Conservation (phyloP, 2,113 vertebrate species). For the Fregetta grallaria region DNA sequence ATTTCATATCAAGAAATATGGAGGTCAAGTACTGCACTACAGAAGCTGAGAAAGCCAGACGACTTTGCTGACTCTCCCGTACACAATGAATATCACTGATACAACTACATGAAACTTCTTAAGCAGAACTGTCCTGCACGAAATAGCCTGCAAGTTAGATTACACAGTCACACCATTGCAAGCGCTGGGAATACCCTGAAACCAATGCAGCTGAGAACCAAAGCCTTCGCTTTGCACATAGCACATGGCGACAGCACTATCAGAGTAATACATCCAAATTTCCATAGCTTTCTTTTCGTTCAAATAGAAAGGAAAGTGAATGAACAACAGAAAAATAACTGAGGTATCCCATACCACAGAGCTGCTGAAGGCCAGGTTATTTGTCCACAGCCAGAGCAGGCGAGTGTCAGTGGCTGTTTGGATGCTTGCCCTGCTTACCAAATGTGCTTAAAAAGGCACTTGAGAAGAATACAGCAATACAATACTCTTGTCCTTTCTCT, state of each 20-base stretch:
- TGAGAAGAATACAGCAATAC: neutral
- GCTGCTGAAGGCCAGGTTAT: neutral
- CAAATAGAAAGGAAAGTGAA: neutral
- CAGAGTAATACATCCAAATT: neutral
- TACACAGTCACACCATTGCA: neutral
- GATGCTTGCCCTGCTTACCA: neutral
- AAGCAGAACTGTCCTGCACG: neutral
- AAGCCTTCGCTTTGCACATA: neutral
- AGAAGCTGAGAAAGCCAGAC: neutral
- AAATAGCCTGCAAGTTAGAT: neutral
- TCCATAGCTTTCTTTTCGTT: neutral
- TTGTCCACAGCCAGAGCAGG: neutral
- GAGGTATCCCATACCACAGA: neutral
- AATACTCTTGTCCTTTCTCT: neutral
- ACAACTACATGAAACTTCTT: neutral
- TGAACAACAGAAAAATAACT: neutral
- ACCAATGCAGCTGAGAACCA: accelerated
- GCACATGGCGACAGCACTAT: neutral
- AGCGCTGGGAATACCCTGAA: neutral
- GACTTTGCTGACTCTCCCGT: neutral
- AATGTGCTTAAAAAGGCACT: neutral
- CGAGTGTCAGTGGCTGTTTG: neutral
- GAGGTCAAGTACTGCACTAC: neutral
- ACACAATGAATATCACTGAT: neutral
- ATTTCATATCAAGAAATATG: neutral